Evolutionary conservation across 2,113 vertebrate species (phyloP).

Genomic region (Grallaria varia): DNA sequence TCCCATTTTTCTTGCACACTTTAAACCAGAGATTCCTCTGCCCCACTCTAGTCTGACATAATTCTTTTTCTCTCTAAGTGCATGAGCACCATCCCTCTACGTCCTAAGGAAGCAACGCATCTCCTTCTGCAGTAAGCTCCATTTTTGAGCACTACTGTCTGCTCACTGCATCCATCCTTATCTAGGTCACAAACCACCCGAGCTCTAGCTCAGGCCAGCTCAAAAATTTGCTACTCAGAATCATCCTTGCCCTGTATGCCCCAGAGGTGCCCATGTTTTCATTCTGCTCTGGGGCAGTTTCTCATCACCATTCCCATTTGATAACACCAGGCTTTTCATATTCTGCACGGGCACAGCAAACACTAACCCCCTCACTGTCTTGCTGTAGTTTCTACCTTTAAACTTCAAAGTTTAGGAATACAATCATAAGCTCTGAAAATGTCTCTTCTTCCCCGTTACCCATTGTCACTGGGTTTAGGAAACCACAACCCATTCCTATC

Average conservation of each 20-base stretch:
- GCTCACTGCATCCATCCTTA: not conserved
- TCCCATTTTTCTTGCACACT: not conserved
- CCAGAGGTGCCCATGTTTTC: not conserved
- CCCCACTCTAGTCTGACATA: not conserved
- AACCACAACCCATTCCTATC: not conserved
- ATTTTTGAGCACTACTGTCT: not conserved
- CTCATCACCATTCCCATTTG: not conserved
- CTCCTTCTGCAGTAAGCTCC: not conserved
- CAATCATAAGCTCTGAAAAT: not conserved
- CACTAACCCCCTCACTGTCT: accelerated
- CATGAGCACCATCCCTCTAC: not conserved
- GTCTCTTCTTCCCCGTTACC: not conserved
- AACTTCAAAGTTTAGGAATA: not conserved
- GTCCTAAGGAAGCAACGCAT: not conserved
- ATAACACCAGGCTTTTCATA: not conserved
- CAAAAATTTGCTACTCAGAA: not conserved
- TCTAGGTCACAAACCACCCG: not conserved
- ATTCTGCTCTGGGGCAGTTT: accelerated
- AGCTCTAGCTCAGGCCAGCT: not conserved
- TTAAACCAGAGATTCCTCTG: not conserved
- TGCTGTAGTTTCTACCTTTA: not conserved
- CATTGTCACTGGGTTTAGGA: not conserved
- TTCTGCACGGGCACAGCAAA: not conserved
- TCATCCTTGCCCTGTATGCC: not conserved
- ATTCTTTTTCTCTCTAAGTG: not conserved